Base-by-base conservation (phyloP, 2,888 invertebrate species). In the Apotomis turbidana region DNA sequence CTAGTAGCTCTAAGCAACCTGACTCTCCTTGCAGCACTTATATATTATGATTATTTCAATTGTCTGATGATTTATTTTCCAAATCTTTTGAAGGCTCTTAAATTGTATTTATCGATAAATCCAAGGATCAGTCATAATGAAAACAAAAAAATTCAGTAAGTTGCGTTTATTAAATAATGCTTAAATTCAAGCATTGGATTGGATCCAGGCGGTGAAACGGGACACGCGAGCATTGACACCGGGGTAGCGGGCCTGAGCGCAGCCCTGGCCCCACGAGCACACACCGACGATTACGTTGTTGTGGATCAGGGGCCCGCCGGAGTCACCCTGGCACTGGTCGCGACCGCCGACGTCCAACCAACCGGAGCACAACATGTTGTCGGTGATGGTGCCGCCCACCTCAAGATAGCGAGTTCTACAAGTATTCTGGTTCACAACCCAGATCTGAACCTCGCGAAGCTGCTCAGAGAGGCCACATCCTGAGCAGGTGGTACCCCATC, bases 221-320 rank as follows among this genome's bases (percentile, higher is more conserved):
- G 83, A 81, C 0, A 87, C 82, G 9, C 81, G 81, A 27, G 79
- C 76, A 71, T 85, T 85, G 58, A 87, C 84, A 8, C 86, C 83
- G 27, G 87, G 87, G 68, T 76, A 86, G 0, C 73, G 71, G 0
- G 83, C 55, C 0, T 70, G 67, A 10, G 78, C 85, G 52, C 87
- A 87, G 2, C 74, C 71, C 2, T 77, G 8, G 1, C 87, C 83
- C 79, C 81, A 87, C 4, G 87, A 87, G 71, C 79, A 78, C 36
- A 87, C 72, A 4, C 87, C 87, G 5, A 86, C 81, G 12, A 86
- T 71, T 6, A 83, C 78, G 15, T 76, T 71, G 66, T 83, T 83
- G 74, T 85, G 84, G 68, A 82, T 71, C 13, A 87, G 79, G 3
- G 87, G 87, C 38, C 85, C 83, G 5, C 88, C 88, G n/a, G 85